Evolutionary conservation across 2,113 vertebrate genomes (phyloP).

Genomic region (Lophotis ruficrista): DNA sequence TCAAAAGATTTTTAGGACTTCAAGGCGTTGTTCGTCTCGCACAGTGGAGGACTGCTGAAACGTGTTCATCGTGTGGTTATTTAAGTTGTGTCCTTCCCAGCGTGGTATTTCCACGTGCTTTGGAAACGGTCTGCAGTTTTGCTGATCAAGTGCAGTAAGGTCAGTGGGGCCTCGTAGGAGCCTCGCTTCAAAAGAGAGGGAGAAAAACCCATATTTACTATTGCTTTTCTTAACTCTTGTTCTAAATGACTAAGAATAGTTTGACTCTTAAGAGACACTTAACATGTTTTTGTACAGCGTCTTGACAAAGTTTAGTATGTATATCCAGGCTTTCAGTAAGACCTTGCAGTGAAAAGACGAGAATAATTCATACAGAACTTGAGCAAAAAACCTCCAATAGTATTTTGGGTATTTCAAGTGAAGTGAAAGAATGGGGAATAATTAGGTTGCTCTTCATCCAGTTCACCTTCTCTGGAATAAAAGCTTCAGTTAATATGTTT

Average conservation of each 20-base stretch:
- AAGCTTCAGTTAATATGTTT: neutral
- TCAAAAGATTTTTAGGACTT: fast-evolving
- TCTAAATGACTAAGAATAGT: neutral
- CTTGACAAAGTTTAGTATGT: neutral
- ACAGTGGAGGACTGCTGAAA: neutral
- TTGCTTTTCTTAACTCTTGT: neutral
- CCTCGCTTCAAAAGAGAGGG: neutral
- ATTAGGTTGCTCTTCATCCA: neutral
- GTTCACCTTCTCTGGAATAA: neutral
- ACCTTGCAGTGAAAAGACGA: neutral
- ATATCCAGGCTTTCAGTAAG: neutral
- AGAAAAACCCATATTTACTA: neutral
- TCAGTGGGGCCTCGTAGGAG: neutral
- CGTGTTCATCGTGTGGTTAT: fast-evolving
- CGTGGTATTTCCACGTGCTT: fast-evolving
- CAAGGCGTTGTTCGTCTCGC: fast-evolving
- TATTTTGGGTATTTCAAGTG: neutral
- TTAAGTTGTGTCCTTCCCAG: neutral
- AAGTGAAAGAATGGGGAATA: neutral
- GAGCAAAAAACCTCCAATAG: neutral
- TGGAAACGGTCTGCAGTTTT: neutral
- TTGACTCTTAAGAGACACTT: neutral
- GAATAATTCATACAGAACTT: neutral
- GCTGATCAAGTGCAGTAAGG: fast-evolving
- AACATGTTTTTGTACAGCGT: neutral